These are phyloP conservation scores for Acropternis orthonyx DNA, from an alignment of 2,797 vertebrate species.

Conservation along the genomic window DNA sequence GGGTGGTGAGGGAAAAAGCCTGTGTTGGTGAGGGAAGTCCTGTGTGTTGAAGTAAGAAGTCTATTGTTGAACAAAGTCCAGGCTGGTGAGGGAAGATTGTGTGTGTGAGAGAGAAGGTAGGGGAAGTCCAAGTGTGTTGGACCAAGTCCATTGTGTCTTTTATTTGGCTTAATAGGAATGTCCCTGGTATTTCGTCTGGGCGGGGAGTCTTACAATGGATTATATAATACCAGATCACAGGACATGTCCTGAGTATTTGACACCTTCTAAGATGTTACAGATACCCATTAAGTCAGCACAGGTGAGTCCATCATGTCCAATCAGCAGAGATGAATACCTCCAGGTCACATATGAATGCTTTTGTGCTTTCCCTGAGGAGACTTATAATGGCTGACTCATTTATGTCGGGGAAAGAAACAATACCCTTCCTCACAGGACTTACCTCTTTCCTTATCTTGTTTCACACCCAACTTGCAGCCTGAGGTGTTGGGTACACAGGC, in stretches of 20 bases:
- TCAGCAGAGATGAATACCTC: background rate
- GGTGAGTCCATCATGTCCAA: too few relatives aligned
- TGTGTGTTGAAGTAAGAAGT: background rate
- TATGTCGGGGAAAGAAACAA: background rate
- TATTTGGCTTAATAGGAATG: background rate
- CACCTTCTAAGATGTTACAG: background rate
- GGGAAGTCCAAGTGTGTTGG: background rate
- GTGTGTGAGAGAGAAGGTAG: background rate
- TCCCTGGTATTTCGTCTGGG: background rate
- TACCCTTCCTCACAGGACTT: background rate
- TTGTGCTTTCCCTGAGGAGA: background rate
- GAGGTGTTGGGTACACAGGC: background rate
- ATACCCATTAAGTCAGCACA: background rate
- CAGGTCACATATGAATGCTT: background rate
- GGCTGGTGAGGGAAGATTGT: background rate
- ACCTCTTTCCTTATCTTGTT: background rate
- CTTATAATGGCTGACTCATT: background rate
- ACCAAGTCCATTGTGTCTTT: background rate
- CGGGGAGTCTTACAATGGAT: background rate
- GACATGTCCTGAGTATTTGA: background rate
- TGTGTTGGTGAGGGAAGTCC: background rate
- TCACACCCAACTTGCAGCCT: background rate
- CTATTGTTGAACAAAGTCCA: background rate
- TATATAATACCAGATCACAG: background rate
- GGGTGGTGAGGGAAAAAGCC: background rate